Conservation (phyloP, 2,113 vertebrate species). For the Eulemur rufifrons region DNA sequence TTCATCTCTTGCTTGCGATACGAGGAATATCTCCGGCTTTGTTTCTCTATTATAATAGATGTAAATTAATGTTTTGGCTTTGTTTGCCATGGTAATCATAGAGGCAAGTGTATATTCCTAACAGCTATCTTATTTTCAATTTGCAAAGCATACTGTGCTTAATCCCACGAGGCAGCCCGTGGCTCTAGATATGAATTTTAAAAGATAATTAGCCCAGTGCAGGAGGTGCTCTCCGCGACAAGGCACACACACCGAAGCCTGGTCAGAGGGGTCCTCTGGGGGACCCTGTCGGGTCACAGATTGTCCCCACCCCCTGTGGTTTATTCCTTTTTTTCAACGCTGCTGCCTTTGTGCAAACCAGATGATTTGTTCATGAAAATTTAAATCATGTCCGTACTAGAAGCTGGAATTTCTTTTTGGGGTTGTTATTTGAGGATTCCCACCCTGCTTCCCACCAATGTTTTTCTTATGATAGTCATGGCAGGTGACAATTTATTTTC, state of each 20-base stretch:
- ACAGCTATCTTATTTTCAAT: conserved; percentile 94
- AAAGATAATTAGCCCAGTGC: conserved; percentile 90
- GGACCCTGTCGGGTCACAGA: conserved; percentile 80
- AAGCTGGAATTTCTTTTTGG: conserved; percentile 52
- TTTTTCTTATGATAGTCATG: neutral
- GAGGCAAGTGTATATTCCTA: conserved; percentile 86
- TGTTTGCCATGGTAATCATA: conserved; percentile 87
- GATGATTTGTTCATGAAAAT: conserved; percentile 88
- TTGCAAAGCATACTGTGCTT: conserved; percentile 90
- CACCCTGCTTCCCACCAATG: neutral
- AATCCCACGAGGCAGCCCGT: conserved; percentile 87
- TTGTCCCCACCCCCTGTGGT: conserved; percentile 26
- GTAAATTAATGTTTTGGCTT: conserved; percentile 90
- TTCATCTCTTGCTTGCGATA: conserved; percentile 72
- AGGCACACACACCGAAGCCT: conserved; percentile 77
- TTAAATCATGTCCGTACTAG: conserved; percentile 84
- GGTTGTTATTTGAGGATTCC: neutral
- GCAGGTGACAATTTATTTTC: conserved; percentile 44
- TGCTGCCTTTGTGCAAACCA: conserved; percentile 79
- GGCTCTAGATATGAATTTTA: conserved; percentile 91
- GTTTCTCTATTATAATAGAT: conserved; percentile 83
- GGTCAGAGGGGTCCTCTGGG: conserved; percentile 85
- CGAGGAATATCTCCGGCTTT: conserved; percentile 73
- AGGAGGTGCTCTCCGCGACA: conserved; percentile 81
- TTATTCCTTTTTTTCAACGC: conserved; percentile 66